Conservation (phyloP, 1,140 invertebrate species). For the Drosophila micromelanica region DNA sequence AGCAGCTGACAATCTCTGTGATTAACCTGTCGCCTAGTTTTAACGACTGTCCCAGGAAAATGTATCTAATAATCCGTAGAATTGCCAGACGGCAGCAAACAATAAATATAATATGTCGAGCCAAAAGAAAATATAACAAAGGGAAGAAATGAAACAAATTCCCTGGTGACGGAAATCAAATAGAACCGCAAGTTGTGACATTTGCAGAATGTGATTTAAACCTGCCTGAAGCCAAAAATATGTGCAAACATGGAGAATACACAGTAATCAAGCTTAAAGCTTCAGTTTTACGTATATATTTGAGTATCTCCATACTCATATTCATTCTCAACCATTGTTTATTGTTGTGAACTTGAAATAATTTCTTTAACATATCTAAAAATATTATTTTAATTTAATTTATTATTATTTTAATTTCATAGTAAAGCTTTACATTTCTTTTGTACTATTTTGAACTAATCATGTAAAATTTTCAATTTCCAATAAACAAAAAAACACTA, state of each 20-base stretch:
- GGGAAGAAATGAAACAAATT: conserved; percentile 17
- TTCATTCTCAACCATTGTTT: no score
- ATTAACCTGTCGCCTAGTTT: conserved; percentile 1
- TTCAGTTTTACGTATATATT: no score
- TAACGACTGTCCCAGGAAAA: conserved; percentile 3
- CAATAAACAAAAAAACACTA: no score
- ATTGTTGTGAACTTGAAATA: no score
- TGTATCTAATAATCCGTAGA: conserved; percentile 12
- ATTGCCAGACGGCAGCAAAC: conserved; percentile 6
- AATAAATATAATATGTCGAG: conserved; percentile 29
- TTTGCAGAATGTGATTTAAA: neutral
- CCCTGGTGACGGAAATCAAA: conserved; percentile 6
- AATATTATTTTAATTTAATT: no score
- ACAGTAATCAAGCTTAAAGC: neutral
- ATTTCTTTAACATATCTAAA: no score
- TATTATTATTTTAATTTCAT: no score
- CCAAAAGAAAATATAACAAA: conserved; percentile 25
- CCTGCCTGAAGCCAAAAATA: neutral
- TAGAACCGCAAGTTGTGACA: neutral
- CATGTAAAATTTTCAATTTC: no score
- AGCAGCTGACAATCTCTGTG: neutral
- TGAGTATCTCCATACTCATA: no score
- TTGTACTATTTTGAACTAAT: no score
- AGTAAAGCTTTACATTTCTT: no score
- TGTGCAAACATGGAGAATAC: neutral